A percentile compares a stretch with the other conserved stretches of the same genome.
phyloP scores from a whole-genome alignment of 2,113 vertebrate genomes.

The Clarias macrocephalus region DNA sequence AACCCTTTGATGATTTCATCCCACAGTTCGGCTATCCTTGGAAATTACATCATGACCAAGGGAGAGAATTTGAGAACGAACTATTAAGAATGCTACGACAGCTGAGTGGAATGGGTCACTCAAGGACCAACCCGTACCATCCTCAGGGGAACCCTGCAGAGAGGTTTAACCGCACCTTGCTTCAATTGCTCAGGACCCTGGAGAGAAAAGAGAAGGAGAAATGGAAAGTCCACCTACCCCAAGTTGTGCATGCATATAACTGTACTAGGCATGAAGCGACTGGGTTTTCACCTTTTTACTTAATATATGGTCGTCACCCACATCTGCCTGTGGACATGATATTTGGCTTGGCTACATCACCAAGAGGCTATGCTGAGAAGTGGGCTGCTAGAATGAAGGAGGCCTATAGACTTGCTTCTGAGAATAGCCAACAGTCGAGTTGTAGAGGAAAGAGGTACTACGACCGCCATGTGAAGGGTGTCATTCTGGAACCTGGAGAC shows the following conservation, averaged over 20 bases:
- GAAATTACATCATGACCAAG: too few relatives aligned
- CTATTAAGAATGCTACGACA: slow-evolving; percentile 9
- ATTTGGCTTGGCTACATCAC: background rate
- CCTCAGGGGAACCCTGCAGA: slow-evolving; percentile 28
- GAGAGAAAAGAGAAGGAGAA: background rate
- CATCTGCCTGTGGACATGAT: background rate
- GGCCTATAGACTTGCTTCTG: background rate
- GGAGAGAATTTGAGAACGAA: slow-evolving; percentile 35
- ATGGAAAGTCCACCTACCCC: slow-evolving; percentile 5
- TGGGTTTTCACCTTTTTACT: too few relatives aligned
- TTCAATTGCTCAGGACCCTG: slow-evolving; percentile 2
- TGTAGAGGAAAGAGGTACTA: slow-evolving; percentile 16
- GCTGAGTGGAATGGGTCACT: slow-evolving; percentile 25
- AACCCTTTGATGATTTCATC: too few relatives aligned
- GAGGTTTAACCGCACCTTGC: background rate
- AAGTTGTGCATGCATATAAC: slow-evolving; percentile 24
- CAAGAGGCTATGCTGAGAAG: slow-evolving; percentile 21
- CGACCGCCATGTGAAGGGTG: slow-evolving; percentile 21
- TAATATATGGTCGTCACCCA: background rate
- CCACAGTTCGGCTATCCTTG: too few relatives aligned
- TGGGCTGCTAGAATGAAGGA: slow-evolving; percentile 9
- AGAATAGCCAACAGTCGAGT: background rate
- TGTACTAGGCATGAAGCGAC: background rate
- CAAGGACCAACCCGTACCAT: slow-evolving; percentile 18
- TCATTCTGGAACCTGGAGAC: slow-evolving; percentile 4